Conservation (phyloP, 2,113 vertebrate genomes). For the Promerops cafer region DNA sequence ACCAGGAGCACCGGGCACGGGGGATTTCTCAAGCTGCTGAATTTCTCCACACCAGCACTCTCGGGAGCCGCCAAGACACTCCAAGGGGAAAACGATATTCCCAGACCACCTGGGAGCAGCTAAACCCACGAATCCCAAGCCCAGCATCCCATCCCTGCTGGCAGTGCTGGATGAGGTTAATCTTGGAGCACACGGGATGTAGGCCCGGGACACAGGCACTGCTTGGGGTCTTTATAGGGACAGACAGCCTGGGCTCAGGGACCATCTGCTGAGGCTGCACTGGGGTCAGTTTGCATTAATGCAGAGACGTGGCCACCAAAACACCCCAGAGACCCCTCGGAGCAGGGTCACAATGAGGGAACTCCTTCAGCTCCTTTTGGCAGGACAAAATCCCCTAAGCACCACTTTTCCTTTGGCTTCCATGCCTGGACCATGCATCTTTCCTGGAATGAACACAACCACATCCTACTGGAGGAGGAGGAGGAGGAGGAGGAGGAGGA, state of each 20-base stretch:
- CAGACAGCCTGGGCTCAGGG: background rate
- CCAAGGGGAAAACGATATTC: background rate
- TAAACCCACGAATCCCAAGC: accelerated
- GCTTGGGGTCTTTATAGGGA: background rate
- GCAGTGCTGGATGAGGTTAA: background rate
- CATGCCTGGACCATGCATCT: accelerated
- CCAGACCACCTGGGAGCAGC: background rate
- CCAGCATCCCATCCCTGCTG: background rate
- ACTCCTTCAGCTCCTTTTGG: background rate
- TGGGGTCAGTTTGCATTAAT: background rate
- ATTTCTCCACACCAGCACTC: background rate
- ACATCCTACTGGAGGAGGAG: background rate
- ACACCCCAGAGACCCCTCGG: background rate
- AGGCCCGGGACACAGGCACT: background rate
- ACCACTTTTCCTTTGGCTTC: background rate
- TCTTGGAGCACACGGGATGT: background rate
- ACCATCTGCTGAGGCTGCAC: slow-evolving; percentile 52
- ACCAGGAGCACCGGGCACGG: accelerated
- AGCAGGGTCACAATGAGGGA: accelerated
- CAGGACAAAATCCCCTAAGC: background rate
- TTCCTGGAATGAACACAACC: background rate
- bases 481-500: background rate
- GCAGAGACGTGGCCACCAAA: background rate
- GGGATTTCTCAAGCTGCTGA: background rate
- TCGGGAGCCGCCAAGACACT: background rate